Percentiles rank a stretch among this genome's conserved stretches.
phyloP scores from a whole-genome alignment of 2,888 invertebrate genomes.

The Hyppa rectilinea region DNA sequence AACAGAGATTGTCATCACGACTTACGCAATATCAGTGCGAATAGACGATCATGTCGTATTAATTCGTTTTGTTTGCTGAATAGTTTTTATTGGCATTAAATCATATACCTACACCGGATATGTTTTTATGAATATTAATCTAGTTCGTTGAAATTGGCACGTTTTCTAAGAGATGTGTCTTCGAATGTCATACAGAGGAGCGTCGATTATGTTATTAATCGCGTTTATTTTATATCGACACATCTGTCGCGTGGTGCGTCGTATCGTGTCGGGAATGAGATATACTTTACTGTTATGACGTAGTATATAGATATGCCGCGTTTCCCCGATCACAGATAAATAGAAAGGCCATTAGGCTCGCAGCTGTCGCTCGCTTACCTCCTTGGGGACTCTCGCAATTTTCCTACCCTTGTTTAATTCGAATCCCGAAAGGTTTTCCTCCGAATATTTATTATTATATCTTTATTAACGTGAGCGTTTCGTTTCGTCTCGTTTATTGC shows the following conservation, averaged over 20 bases:
- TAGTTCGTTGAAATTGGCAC: slow-evolving; percentile 74
- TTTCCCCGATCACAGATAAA: slow-evolving; percentile 87
- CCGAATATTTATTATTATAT: slow-evolving; percentile 89
- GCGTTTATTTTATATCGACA: slow-evolving; percentile 62
- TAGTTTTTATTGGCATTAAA: slow-evolving; percentile 83
- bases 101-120: slow-evolving; percentile 80
- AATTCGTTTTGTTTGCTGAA: slow-evolving; percentile 84
- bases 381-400: slow-evolving; percentile 88
- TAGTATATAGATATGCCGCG: slow-evolving; percentile 74
- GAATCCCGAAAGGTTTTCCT: slow-evolving; percentile 88
- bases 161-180: slow-evolving; percentile 59
- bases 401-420: slow-evolving; percentile 90
- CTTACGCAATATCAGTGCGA: slow-evolving; percentile 82
- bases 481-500: slow-evolving; percentile 83
- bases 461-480: slow-evolving; percentile 87
- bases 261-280: slow-evolving; percentile 68
- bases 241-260: slow-evolving; percentile 70
- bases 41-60: slow-evolving; percentile 80
- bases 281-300: slow-evolving; percentile 72
- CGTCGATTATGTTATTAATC: slow-evolving; percentile 70
- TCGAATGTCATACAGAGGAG: slow-evolving; percentile 51
- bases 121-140: slow-evolving; percentile 74
- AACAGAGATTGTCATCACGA: slow-evolving; percentile 89
- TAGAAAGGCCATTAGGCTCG: slow-evolving; percentile 87
- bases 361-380: slow-evolving; percentile 87